Base-by-base conservation (phyloP, 1,140 invertebrate species). In the Marisa cornuarietis region DNA sequence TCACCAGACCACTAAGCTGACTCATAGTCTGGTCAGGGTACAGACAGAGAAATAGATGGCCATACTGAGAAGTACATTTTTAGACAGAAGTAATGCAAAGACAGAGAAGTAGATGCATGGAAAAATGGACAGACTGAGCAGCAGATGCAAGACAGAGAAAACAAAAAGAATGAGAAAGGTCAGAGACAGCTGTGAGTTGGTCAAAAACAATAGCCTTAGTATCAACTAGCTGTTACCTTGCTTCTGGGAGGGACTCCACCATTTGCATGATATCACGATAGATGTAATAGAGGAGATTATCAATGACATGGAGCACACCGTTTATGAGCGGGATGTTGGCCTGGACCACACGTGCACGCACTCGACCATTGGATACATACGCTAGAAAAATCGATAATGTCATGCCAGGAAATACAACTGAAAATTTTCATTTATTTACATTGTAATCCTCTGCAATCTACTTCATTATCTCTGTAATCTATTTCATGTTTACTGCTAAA, bases 251-350 rank as follows among this genome's bases (percentile, higher is more conserved):
- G 24, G 63, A 54, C 54, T 82, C 74, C 13, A 85, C 69, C 81
- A 81, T 83, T 65, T 88, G 83, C 65, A 81, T 69, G 31, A 87
- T 78, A 74, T 86, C 87, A 65, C 81, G 79, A 73, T 86, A 86
- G 22, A 93, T 91, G 0, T 94, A 94, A 78, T 94, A 93, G 71
- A 95, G 89, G 24, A 95, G 88, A 16, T 91, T 91, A 83, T 95
- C 94, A 54, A 95, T 93, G 0, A 95, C 89, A 86, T 95, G 94
- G 10, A 95, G 91, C 1, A 95, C 93, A 31, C 95, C 95, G 75
- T 90, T 90, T 2, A 79, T 69, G 8, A 87, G 84, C n/a, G 88
- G 85, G 22, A 90, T 87, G 75, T 90, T 90, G 61, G 87, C 52
- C 18, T 85, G 79, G 6, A 87, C 78, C 0, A 90, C 80, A n/a